Evolutionary conservation across 2,888 invertebrate genomes (phyloP).

Genomic region (Onchidella celtica): DNA sequence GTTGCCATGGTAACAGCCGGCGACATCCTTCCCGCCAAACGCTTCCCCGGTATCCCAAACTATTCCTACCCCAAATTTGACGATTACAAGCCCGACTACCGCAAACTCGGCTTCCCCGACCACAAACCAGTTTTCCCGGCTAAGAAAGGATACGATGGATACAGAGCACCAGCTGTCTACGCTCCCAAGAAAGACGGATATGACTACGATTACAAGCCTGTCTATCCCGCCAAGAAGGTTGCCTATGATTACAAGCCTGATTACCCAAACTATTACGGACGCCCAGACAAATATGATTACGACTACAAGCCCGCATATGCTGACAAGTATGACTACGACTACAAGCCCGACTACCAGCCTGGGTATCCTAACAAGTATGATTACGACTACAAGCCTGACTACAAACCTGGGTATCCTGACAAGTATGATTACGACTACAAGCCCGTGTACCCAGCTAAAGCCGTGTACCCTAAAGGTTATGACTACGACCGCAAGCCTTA

Average conservation of each 20-base stretch:
- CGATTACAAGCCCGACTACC: neutral
- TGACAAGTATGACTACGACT: too few relatives aligned
- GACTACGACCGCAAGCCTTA: too few relatives aligned
- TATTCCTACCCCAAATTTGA: neutral
- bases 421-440: too few relatives aligned
- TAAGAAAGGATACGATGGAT: neutral
- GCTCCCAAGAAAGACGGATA: neutral
- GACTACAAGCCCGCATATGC: too few relatives aligned
- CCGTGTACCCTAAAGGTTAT: too few relatives aligned
- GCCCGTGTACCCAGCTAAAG: too few relatives aligned
- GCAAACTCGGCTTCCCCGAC: neutral
- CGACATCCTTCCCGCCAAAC: neutral
- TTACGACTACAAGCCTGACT: too few relatives aligned
- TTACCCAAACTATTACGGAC: too few relatives aligned
- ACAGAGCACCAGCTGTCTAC: neutral
- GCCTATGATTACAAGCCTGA: neutral
- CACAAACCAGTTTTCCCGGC: neutral
- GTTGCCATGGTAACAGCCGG: neutral
- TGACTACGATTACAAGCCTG: constrained; percentile 4
- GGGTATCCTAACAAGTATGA: too few relatives aligned
- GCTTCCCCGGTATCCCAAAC: neutral
- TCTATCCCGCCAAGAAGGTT: neutral
- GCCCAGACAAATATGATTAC: too few relatives aligned
- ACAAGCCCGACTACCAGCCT: too few relatives aligned
- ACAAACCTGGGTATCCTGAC: too few relatives aligned